These are phyloP conservation scores for Helobdella robusta DNA, from an alignment of 2,888 invertebrate genomes.

Conservation along the genomic window DNA sequence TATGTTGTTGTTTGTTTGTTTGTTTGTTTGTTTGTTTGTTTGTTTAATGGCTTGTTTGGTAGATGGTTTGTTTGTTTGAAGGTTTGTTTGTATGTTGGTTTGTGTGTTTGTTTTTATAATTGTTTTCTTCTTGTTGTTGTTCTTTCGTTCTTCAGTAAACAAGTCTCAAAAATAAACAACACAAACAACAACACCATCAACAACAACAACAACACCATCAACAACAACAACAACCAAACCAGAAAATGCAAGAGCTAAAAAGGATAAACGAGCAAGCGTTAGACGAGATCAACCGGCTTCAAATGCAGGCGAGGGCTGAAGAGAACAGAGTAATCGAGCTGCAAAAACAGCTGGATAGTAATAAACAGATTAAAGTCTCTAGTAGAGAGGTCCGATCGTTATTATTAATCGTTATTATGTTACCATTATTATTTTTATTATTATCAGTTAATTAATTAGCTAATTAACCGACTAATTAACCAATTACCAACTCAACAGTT, in stretches of 20 bases:
- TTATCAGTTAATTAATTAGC: not conserved
- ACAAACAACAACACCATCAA: constrained; percentile 19
- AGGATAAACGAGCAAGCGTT: constrained; percentile 47
- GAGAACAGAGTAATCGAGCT: constrained; percentile 43
- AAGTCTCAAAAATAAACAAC: not conserved
- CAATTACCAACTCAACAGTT: constrained; percentile 7
- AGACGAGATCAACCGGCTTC: constrained; percentile 47
- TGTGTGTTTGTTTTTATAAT: too few relatives aligned
- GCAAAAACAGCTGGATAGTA: constrained; percentile 45
- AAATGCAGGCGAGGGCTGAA: constrained; percentile 46
- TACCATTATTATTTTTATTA: not conserved
- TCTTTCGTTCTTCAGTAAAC: too few relatives aligned
- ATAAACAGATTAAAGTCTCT: constrained; percentile 39
- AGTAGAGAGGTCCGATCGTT: constrained; percentile 38
- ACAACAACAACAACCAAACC: constrained; percentile 18
- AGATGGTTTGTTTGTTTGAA: too few relatives aligned
- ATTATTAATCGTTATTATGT: too few relatives aligned
- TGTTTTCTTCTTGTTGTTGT: too few relatives aligned
- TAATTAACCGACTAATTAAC: not conserved
- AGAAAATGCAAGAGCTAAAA: constrained; percentile 46
- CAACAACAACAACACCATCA: constrained; percentile 21
- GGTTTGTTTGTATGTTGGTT: too few relatives aligned
- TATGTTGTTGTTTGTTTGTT: too few relatives aligned
- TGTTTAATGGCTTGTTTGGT: too few relatives aligned
- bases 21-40: too few relatives aligned